A percentile compares a stretch with the other conserved stretches of the same genome.
Conservation (phyloP, 1,140 invertebrate species). For the Mamestra configurata region DNA sequence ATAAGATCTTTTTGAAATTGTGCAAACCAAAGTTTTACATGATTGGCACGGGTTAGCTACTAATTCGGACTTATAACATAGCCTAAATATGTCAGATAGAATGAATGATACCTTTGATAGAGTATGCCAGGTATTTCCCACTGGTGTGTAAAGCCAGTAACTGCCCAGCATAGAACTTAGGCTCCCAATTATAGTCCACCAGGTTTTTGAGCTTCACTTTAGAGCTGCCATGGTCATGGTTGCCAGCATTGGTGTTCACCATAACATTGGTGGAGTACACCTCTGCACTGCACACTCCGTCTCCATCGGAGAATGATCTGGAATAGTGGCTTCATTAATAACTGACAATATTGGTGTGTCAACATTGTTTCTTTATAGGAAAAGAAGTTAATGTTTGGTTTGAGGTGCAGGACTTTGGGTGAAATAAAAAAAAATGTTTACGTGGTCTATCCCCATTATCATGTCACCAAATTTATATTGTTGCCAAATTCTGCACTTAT, state of each 20-base stretch:
- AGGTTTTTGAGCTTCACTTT: slow-evolving; percentile 97
- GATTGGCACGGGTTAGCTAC: no score
- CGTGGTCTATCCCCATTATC: no score
- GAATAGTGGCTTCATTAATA: slow-evolving; percentile 56
- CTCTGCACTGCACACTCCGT: slow-evolving; percentile 91
- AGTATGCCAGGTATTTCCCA: slow-evolving; percentile 96
- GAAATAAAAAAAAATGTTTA: no score
- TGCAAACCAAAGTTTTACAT: no score
- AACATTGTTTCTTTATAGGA: no score
- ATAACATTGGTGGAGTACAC: slow-evolving; percentile 91
- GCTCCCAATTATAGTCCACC: slow-evolving; percentile 97
- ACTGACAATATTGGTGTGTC: not conserved
- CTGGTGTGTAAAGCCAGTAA: slow-evolving; percentile 96
- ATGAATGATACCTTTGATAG: slow-evolving; percentile 92
- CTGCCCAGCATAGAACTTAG: slow-evolving; percentile 94
- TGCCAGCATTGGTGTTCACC: slow-evolving; percentile 91
- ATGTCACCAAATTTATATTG: no score
- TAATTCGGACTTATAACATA: not conserved
- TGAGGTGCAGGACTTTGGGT: no score
- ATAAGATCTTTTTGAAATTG: no score
- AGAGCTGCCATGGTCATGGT: slow-evolving; percentile 93
- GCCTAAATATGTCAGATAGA: no score
- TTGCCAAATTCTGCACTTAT: no score
- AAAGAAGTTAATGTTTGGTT: no score
- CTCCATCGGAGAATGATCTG: slow-evolving; percentile 91